These are phyloP conservation scores for Aeoliscus strigatus DNA, from an alignment of 2,797 vertebrate genomes.

Conservation along the genomic window DNA sequence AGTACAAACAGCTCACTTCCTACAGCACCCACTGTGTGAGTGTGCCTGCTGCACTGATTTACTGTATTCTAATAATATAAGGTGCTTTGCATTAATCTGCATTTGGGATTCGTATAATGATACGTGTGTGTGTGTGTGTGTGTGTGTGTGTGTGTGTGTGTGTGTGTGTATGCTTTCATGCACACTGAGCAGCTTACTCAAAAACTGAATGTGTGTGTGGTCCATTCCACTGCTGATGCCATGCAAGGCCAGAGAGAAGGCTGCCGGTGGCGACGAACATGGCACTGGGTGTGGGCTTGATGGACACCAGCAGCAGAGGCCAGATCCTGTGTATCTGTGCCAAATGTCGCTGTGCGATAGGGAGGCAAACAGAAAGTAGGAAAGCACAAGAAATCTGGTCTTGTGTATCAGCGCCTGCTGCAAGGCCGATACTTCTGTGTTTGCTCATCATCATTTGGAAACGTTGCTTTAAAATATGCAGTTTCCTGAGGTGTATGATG, in stretches of 20 bases:
- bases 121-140: background rate
- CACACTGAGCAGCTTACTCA: constrained; percentile 18
- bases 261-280: constrained; percentile 53
- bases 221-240: constrained; percentile 53
- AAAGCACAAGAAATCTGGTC: constrained; percentile 12
- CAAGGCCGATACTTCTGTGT: background rate
- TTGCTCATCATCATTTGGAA: constrained; percentile 10
- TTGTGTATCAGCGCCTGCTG: constrained; percentile 5
- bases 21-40: no score
- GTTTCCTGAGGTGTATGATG: no score
- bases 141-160: background rate
- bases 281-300: constrained; percentile 77
- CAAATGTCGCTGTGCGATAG: no score
- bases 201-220: constrained; percentile 47
- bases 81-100: no score
- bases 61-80: no score
- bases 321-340: no score
- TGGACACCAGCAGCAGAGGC: constrained; percentile 32
- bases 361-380: constrained; percentile 19
- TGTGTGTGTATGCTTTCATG: constrained; percentile 10
- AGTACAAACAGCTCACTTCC: no score
- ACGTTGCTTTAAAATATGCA: no score
- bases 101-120: no score
- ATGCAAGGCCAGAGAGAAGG: constrained; percentile 48
- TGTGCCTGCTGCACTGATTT: no score